These are phyloP conservation scores for Loripinus fragilis DNA, from an alignment of 2,888 invertebrate species.

Conservation along the genomic window DNA sequence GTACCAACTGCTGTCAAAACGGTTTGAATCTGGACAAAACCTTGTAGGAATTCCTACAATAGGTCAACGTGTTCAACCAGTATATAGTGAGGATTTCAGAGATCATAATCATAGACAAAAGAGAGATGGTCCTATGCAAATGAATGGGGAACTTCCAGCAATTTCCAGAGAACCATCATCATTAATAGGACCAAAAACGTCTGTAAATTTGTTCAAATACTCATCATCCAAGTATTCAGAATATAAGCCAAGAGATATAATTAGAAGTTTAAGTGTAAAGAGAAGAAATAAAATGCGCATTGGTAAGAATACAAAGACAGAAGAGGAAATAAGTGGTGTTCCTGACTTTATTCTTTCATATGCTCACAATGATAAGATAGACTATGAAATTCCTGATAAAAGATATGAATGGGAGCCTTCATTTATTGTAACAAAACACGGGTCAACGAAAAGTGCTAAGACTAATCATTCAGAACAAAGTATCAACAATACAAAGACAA, in stretches of 20 bases:
- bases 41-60: constrained; percentile 39
- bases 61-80: background rate
- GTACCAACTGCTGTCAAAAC: constrained; percentile 61
- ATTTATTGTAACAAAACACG: constrained; percentile 37
- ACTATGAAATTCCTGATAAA: constrained; percentile 13
- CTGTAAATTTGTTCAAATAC: constrained; percentile 11
- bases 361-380: constrained; percentile 36
- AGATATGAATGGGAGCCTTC: constrained; percentile 58
- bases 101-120: background rate
- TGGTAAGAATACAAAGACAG: constrained; percentile 38
- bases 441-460: constrained; percentile 11
- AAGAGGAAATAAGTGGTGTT: constrained; percentile 42
- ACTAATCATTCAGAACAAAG: background rate
- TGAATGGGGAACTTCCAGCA: background rate
- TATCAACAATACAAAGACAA: background rate
- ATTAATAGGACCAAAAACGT: background rate
- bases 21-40: constrained; percentile 62
- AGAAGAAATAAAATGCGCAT: constrained; percentile 37
- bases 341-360: constrained; percentile 56
- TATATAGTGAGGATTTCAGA: background rate
- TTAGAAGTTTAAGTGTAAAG: background rate
- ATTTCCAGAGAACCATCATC: background rate
- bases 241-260: background rate
- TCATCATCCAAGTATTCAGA: constrained; percentile 10
- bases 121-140: background rate